Evolutionary conservation across 2,113 vertebrate species (phyloP).

Genomic region (Oncorhynchus keta): DNA sequence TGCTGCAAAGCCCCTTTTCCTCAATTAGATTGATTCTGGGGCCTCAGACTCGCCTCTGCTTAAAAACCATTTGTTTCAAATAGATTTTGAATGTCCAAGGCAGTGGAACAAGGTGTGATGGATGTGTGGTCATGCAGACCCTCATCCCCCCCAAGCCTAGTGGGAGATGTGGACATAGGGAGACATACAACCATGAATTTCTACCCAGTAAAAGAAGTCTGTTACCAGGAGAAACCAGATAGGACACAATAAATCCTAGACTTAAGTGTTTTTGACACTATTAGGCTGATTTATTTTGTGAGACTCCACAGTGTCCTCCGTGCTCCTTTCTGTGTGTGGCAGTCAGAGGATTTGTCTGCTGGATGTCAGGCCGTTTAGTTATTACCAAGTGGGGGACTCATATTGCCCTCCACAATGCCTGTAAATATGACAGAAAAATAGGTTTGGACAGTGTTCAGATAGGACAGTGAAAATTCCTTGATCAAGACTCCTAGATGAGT

Average conservation of each 20-base stretch:
- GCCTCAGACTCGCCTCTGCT: conserved; percentile 43
- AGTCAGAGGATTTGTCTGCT: neutral
- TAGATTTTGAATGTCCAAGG: neutral
- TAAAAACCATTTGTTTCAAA: conserved; percentile 50
- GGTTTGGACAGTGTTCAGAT: neutral
- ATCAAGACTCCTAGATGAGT: neutral
- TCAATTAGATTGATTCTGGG: conserved; percentile 58
- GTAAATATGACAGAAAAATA: neutral
- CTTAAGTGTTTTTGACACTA: neutral
- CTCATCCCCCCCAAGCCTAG: neutral
- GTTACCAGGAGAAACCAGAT: neutral
- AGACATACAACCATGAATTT: too few relatives aligned
- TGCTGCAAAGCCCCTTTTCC: conserved; percentile 52
- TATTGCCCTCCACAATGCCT: neutral
- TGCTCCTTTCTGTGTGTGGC: neutral
- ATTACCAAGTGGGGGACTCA: neutral
- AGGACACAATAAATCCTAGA: neutral
- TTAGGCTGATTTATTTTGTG: neutral
- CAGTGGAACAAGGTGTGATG: neutral
- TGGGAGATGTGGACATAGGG: too few relatives aligned
- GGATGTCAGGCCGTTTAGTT: neutral
- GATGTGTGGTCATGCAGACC: neutral
- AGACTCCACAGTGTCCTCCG: neutral
- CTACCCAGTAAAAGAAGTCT: too few relatives aligned
- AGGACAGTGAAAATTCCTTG: neutral